Conservation (phyloP, 1,140 invertebrate species). For the Drosophila melanogaster region DNA sequence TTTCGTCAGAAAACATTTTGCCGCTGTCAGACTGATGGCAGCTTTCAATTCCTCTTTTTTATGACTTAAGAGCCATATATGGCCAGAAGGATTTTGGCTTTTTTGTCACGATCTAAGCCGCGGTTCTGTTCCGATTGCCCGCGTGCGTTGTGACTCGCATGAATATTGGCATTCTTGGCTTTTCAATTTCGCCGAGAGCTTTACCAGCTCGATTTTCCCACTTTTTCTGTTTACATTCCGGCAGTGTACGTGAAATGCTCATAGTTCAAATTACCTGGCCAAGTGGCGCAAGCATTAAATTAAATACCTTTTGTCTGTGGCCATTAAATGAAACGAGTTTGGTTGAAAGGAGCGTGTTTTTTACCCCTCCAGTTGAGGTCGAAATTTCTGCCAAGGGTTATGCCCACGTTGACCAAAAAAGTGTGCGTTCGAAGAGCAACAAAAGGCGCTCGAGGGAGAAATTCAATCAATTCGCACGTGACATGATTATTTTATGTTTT, state of each 20-base stretch:
- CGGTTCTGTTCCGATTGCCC: slow-evolving; percentile 44
- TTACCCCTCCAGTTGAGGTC: not conserved
- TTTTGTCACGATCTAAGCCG: slow-evolving; percentile 75
- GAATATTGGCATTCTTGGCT: slow-evolving; percentile 69
- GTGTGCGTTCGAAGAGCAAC: slow-evolving; percentile 33
- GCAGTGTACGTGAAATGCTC: slow-evolving; percentile 36
- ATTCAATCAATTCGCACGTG: slow-evolving; percentile 81
- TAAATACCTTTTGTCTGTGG: slow-evolving; percentile 79
- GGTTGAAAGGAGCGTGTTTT: not conserved
- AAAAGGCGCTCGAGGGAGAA: slow-evolving; percentile 65
- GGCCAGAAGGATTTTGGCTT: slow-evolving; percentile 54
- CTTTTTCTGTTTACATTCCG: slow-evolving; percentile 24
- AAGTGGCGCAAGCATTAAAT: slow-evolving; percentile 73
- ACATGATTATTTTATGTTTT: slow-evolving; percentile 80
- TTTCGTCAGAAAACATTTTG: slow-evolving; percentile 59
- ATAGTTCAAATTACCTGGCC: slow-evolving; percentile 76
- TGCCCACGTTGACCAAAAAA: slow-evolving; percentile 27
- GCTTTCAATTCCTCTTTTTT: slow-evolving; percentile 53
- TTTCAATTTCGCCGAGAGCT: slow-evolving; percentile 45
- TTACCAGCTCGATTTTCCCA: slow-evolving; percentile 1
- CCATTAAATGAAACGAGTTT: slow-evolving; percentile 66
- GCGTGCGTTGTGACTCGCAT: slow-evolving; percentile 62
- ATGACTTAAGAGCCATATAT: slow-evolving; percentile 35
- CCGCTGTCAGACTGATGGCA: slow-evolving; percentile 22
- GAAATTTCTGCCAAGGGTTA: slow-evolving; percentile 2